Evolutionary conservation across 2,113 vertebrate species (phyloP).

Genomic region (Arenaria interpres): DNA sequence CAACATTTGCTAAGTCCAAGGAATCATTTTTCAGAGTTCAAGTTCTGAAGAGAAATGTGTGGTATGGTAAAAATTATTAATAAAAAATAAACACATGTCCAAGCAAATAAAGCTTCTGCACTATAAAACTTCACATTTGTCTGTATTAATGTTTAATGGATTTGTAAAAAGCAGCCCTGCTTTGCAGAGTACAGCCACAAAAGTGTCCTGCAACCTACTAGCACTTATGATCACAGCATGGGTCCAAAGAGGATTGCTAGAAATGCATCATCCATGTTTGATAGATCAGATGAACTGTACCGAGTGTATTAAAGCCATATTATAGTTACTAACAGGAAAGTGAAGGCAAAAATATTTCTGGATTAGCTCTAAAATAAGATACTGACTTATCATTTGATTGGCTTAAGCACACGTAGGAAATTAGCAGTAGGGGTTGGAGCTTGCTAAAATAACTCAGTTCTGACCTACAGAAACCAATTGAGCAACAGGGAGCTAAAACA

Average conservation of each 20-base stretch:
- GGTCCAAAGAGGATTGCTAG: conserved; percentile 50
- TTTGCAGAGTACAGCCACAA: conserved; percentile 68
- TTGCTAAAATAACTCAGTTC: background rate
- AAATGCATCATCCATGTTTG: conserved; percentile 33
- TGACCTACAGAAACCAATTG: background rate
- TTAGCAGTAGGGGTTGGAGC: background rate
- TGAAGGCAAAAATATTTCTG: background rate
- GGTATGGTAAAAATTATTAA: conserved; percentile 75
- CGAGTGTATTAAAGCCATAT: background rate
- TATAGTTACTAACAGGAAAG: background rate
- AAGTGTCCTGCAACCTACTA: conserved; percentile 52
- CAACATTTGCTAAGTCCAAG: conserved; percentile 69
- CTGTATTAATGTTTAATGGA: conserved; percentile 85
- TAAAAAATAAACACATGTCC: conserved; percentile 80
- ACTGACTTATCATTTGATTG: background rate
- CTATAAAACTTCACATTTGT: conserved; percentile 78
- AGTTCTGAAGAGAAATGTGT: conserved; percentile 54
- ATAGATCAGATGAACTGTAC: background rate
- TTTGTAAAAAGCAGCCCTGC: conserved; percentile 78
- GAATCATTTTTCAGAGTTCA: conserved; percentile 65
- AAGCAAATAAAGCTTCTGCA: conserved; percentile 69
- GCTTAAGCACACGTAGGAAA: background rate
- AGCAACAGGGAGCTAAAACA: background rate
- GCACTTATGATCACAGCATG: conserved; percentile 72
- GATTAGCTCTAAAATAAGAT: background rate